Percentiles rank a stretch among this genome's conserved stretches.
Conservation (phyloP, 92 coral and sea anemone species). For the Parazoanthus swiftii region DNA sequence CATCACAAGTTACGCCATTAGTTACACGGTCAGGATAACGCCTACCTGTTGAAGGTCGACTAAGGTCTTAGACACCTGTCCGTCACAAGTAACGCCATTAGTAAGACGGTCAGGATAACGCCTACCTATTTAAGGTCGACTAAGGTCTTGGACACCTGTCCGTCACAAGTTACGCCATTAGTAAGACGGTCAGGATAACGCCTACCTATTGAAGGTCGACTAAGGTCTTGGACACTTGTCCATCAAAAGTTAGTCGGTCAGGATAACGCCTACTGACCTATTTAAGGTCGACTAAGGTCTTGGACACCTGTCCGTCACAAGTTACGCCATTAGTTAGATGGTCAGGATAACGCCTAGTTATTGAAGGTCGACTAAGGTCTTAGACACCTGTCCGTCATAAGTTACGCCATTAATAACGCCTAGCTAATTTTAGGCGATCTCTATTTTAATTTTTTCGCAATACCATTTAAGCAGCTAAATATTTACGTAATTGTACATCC, state of each 20-base stretch:
- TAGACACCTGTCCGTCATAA: constrained; percentile 59
- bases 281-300: too few species aligned
- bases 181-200: too few species aligned
- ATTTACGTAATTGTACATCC: too few species aligned
- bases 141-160: constrained; percentile 76
- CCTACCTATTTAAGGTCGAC: constrained; percentile 64
- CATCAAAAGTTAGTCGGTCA: background rate
- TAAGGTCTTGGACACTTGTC: constrained; percentile 76
- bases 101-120: too few species aligned
- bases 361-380: constrained; percentile 83
- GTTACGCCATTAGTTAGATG: too few species aligned
- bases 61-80: constrained; percentile 76
- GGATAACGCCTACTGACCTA: constrained; percentile 40
- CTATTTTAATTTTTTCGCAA: too few species aligned
- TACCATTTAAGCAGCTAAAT: too few species aligned
- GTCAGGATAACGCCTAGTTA: too few species aligned
- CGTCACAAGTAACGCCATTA: background rate
- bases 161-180: background rate
- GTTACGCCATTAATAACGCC: too few species aligned
- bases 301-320: too few species aligned
- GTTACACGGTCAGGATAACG: too few species aligned
- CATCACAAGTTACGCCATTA: background rate
- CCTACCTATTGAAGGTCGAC: constrained; percentile 65
- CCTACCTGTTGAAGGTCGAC: constrained; percentile 64
- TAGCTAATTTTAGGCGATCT: too few species aligned